phyloP scores from a whole-genome alignment of 2,113 vertebrate genomes.

The Rhadina sibilatrix region DNA sequence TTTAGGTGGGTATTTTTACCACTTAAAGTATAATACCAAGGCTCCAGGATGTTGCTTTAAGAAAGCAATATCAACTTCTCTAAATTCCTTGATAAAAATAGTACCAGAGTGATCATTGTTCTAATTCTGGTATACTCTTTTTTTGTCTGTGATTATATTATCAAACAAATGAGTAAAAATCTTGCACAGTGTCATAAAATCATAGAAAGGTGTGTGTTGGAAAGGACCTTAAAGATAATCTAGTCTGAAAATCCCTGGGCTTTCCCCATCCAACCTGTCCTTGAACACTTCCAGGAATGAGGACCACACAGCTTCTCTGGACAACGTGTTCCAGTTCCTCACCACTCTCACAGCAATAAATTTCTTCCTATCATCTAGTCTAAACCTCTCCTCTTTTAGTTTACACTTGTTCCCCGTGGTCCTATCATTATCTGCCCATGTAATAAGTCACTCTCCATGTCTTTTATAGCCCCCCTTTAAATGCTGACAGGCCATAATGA shows the following conservation, averaged over 20 bases:
- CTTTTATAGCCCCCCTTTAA: background rate
- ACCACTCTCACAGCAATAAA: background rate
- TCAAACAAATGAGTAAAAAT: background rate
- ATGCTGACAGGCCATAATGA: background rate
- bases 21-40: background rate
- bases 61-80: background rate
- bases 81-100: background rate
- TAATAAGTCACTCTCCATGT: background rate
- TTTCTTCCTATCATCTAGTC: background rate
- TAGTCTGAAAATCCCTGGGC: background rate
- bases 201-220: background rate
- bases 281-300: background rate
- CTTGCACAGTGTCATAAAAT: background rate
- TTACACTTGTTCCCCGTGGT: background rate
- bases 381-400: background rate
- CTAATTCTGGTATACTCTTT: background rate
- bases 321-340: fast-evolving
- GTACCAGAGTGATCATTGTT: background rate
- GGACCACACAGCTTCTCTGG: background rate
- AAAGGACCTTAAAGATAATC: background rate
- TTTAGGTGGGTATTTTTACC: background rate
- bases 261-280: background rate
- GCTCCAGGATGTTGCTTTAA: background rate
- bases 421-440: background rate
- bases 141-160: background rate